A percentile compares a stretch with the other conserved stretches of the same genome.
Evolutionary conservation across 2,113 vertebrate genomes (phyloP).

Genomic region (Galeopterus variegatus): DNA sequence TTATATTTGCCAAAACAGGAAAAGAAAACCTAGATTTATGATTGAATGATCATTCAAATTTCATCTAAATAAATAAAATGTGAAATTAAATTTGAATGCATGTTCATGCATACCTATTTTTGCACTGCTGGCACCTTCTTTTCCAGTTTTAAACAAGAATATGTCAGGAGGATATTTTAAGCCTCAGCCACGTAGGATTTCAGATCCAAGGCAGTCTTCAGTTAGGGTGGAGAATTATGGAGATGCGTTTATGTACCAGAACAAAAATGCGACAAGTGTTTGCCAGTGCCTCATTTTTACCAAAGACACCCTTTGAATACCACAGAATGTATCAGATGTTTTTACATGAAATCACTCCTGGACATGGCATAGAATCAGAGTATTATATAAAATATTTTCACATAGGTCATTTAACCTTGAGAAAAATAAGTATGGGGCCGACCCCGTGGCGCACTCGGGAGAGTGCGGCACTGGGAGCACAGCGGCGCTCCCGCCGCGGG

Average conservation of each 20-base stretch:
- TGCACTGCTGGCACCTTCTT: not conserved
- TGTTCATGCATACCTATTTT: not conserved
- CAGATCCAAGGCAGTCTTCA: slow-evolving; percentile 62
- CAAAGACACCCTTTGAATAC: not conserved
- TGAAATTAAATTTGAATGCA: not conserved
- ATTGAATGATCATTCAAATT: not conserved
- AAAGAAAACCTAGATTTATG: slow-evolving; percentile 52
- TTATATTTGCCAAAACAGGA: slow-evolving; percentile 63
- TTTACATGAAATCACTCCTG: not conserved
- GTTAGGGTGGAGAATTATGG: slow-evolving; percentile 12
- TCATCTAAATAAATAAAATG: slow-evolving; percentile 7
- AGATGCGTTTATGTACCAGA: not conserved
- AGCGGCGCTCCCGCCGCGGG: too few relatives aligned
- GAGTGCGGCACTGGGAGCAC: too few relatives aligned
- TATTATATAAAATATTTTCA: not conserved
- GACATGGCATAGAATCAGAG: not conserved
- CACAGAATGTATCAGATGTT: not conserved
- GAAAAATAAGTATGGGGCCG: not conserved
- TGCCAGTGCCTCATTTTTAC: not conserved
- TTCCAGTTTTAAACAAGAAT: slow-evolving; percentile 36
- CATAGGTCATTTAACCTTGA: not conserved
- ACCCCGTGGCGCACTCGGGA: too few relatives aligned
- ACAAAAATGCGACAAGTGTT: not conserved
- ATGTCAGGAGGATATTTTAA: slow-evolving; percentile 59
- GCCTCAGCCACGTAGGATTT: slow-evolving; percentile 26